phyloP scores from a whole-genome alignment of 2,888 invertebrate genomes.

The Lydus trimaculatus region DNA sequence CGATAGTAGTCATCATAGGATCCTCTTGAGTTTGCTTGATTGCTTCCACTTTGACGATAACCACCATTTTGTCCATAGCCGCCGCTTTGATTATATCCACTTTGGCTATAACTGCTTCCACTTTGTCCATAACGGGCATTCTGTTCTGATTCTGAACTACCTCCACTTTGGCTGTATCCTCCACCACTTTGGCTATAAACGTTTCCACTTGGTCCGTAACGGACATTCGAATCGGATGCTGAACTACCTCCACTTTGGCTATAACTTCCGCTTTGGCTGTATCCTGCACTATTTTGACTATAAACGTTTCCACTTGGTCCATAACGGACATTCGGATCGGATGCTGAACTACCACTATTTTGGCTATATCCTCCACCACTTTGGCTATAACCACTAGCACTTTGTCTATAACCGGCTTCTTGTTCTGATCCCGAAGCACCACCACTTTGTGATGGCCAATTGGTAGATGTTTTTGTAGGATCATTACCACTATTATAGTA shows the following conservation, averaged over 20 bases:
- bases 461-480: neutral
- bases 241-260: neutral
- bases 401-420: neutral
- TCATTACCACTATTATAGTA: conserved; percentile 42
- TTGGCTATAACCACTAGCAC: neutral
- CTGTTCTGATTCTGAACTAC: neutral
- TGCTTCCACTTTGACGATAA: conserved; percentile 3
- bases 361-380: conserved; percentile 46
- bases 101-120: conserved; percentile 1
- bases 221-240: neutral
- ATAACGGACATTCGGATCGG: conserved; percentile 35
- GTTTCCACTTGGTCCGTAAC: conserved; percentile 49
- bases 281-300: neutral
- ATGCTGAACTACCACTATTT: conserved; percentile 42
- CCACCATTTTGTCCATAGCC: neutral
- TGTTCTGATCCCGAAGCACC: neutral
- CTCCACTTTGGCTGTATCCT: neutral
- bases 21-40: conserved; percentile 27
- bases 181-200: neutral
- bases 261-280: neutral
- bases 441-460: too few species aligned
- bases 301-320: neutral
- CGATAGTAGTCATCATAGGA: conserved; percentile 54
- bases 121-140: conserved; percentile 45
- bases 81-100: neutral